Conservation (phyloP, 1,140 invertebrate genomes). For the Drosophila gunungcola region DNA sequence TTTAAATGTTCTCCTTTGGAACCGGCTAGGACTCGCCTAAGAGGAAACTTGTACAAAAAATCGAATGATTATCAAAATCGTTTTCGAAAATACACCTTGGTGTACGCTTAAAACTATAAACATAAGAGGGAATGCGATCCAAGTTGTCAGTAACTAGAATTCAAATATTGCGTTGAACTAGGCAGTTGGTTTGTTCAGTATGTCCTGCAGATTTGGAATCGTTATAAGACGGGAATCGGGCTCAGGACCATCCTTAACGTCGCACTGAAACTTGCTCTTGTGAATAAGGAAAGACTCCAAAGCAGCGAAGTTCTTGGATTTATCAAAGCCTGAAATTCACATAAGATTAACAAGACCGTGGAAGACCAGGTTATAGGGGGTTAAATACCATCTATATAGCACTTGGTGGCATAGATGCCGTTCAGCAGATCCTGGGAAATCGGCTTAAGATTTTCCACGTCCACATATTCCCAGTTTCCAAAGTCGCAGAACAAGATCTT, state of each 20-base stretch:
- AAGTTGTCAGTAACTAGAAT: slow-evolving; percentile 14
- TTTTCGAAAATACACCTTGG: neutral
- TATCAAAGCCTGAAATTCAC: slow-evolving; percentile 45
- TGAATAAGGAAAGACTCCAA: slow-evolving; percentile 29
- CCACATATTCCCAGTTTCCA: slow-evolving; percentile 50
- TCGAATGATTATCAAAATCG: slow-evolving; percentile 1
- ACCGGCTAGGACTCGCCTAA: neutral
- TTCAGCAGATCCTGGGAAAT: slow-evolving; percentile 5
- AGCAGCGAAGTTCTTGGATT: slow-evolving; percentile 13
- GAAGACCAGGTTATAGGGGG: too few relatives aligned
- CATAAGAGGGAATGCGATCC: slow-evolving; percentile 7
- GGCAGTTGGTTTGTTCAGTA: slow-evolving; percentile 8
- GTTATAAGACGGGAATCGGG: slow-evolving; percentile 30
- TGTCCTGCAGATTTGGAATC: slow-evolving; percentile 30
- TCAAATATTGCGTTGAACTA: neutral
- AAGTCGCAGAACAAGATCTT: slow-evolving; percentile 50
- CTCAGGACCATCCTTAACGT: slow-evolving; percentile 37
- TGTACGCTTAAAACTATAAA: slow-evolving; percentile 11
- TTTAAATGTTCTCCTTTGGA: slow-evolving; percentile 6
- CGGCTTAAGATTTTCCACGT: slow-evolving; percentile 41
- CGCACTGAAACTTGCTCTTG: slow-evolving; percentile 6
- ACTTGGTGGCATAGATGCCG: slow-evolving; percentile 44
- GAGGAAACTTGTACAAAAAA: slow-evolving; percentile 5
- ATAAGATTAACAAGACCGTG: neutral
- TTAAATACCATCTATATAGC: slow-evolving; percentile 50